phyloP scores from a whole-genome alignment of 2,797 vertebrate genomes.

The Sebastes steindachneri region DNA sequence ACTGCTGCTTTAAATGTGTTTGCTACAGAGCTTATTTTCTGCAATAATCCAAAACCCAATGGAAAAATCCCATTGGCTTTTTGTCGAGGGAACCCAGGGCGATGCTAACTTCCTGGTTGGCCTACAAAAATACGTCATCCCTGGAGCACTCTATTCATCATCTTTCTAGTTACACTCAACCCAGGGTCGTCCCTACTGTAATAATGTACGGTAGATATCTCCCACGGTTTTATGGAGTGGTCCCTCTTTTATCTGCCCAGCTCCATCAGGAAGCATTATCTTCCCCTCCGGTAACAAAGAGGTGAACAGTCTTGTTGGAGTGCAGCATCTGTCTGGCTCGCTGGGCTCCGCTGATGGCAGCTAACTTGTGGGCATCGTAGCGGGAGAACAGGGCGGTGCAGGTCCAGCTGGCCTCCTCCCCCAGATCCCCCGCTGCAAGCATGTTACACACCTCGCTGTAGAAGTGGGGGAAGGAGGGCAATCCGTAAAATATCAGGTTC shows the following conservation, averaged over 20 bases:
- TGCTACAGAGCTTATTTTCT: no score
- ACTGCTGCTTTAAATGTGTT: no score
- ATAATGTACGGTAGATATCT: background rate
- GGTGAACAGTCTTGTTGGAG: slow-evolving; percentile 91
- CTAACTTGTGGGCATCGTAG: slow-evolving; percentile 91
- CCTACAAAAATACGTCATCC: no score
- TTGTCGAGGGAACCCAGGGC: no score
- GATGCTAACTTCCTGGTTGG: no score
- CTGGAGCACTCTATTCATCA: background rate
- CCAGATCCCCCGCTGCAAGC: slow-evolving; percentile 84
- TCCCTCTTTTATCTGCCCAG: background rate
- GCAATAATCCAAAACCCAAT: no score
- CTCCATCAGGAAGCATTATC: slow-evolving; percentile 55
- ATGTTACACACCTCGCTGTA: slow-evolving; percentile 98
- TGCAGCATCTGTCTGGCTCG: slow-evolving; percentile 92
- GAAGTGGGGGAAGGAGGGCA: slow-evolving; percentile 94
- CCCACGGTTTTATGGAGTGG: background rate
- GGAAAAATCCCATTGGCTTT: no score
- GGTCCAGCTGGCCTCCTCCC: slow-evolving; percentile 89
- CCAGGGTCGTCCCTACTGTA: background rate
- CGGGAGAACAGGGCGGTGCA: slow-evolving; percentile 93
- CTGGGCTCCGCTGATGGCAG: slow-evolving; percentile 88
- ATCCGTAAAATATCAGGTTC: slow-evolving; percentile 94
- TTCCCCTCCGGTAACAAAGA: slow-evolving; percentile 94
- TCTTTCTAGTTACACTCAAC: background rate